Percentiles rank a stretch among this genome's conserved stretches.
These are phyloP conservation scores for Sebastes nivosus DNA, from an alignment of 2,797 vertebrate genomes.

Conservation along the genomic window DNA sequence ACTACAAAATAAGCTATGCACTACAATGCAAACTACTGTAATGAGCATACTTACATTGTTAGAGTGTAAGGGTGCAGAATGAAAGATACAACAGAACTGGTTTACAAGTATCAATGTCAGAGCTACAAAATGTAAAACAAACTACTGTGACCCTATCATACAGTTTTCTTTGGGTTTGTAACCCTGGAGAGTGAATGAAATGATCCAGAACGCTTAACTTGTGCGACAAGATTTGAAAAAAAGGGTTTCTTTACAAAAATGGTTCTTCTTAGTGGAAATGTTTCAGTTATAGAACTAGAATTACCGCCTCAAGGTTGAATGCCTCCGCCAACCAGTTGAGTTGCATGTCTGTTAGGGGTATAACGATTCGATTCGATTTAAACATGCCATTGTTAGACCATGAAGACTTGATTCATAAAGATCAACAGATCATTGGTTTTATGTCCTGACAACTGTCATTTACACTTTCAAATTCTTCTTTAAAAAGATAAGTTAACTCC, in stretches of 20 bases:
- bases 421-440: too few species aligned
- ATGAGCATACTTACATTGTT: constrained; percentile 22
- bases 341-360: too few species aligned
- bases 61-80: background rate
- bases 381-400: too few species aligned
- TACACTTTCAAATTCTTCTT: too few species aligned
- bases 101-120: background rate
- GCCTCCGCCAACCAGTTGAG: too few species aligned
- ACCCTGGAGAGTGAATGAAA: background rate
- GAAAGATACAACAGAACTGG: background rate
- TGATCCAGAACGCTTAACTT: background rate
- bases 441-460: too few species aligned
- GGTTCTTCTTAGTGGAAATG: background rate
- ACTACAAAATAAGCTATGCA: background rate
- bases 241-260: background rate
- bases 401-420: too few species aligned
- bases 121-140: background rate
- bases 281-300: background rate
- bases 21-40: background rate
- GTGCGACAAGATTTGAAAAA: too few species aligned
- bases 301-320: too few species aligned
- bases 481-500: too few species aligned
- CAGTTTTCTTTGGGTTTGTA: background rate
- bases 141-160: background rate
- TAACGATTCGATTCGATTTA: too few species aligned